Conservation (phyloP, 2,888 invertebrate species). For the Minunthozetes semirufus region DNA sequence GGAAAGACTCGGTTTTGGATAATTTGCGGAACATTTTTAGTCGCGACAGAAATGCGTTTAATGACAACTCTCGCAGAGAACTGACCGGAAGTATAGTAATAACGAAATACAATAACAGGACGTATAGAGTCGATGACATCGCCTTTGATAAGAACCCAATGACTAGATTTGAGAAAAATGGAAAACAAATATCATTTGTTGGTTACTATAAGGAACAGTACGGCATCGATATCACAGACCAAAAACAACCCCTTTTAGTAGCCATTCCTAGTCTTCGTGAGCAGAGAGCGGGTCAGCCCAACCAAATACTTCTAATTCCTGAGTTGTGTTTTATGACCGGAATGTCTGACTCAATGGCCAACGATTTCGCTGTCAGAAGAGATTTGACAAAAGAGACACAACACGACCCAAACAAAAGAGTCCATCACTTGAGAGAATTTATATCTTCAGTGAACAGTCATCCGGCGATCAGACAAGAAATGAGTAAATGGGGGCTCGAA, state of each 20-base stretch:
- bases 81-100: conserved; percentile 51
- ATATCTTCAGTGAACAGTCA: conserved; percentile 30
- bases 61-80: conserved; percentile 45
- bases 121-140: conserved; percentile 52
- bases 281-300: conserved; percentile 54
- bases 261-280: conserved; percentile 59
- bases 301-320: conserved; percentile 39
- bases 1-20: conserved; percentile 63
- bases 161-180: conserved; percentile 39
- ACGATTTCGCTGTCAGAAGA: conserved; percentile 37
- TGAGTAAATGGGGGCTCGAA: conserved; percentile 66
- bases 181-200: background rate
- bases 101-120: conserved; percentile 53
- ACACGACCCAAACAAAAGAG: conserved; percentile 36
- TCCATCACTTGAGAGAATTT: conserved; percentile 36
- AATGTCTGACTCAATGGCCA: conserved; percentile 31
- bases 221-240: conserved; percentile 58
- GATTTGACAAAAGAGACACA: conserved; percentile 36
- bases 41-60: background rate
- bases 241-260: conserved; percentile 69
- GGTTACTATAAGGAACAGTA: conserved; percentile 56
- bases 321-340: conserved; percentile 42
- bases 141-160: conserved; percentile 49
- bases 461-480: conserved; percentile 53
- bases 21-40: conserved; percentile 20